phyloP scores from a whole-genome alignment of 2,888 invertebrate genomes.

The Andrena camellia region DNA sequence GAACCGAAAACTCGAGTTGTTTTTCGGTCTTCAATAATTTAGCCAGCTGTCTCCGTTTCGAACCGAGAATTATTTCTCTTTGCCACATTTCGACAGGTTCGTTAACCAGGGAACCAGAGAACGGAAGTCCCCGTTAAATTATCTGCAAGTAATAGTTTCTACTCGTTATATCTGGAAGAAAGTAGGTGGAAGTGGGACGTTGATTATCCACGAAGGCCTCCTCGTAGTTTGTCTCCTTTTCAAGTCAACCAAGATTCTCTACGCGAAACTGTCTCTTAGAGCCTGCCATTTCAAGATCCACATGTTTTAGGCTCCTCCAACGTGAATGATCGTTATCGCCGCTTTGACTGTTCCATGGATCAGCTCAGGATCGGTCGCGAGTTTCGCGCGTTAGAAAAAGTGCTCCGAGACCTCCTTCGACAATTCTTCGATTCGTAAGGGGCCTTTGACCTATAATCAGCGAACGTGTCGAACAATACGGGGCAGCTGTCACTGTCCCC shows the following conservation, averaged over 20 bases:
- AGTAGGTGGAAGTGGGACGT: too few relatives aligned
- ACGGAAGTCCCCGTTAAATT: neutral
- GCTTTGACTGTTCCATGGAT: too few relatives aligned
- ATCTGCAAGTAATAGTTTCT: neutral
- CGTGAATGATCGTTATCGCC: too few relatives aligned
- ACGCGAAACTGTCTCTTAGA: too few relatives aligned
- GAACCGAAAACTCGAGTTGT: constrained; percentile 2
- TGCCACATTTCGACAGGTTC: neutral
- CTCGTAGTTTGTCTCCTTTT: too few relatives aligned
- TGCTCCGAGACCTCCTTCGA: constrained; percentile 38
- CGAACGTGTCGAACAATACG: constrained; percentile 76
- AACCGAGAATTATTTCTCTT: neutral
- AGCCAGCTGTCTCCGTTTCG: neutral
- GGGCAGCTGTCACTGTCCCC: constrained; percentile 78
- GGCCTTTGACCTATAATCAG: constrained; percentile 79
- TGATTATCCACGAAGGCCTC: too few relatives aligned
- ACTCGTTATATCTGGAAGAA: too few relatives aligned
- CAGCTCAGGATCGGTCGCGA: too few relatives aligned
- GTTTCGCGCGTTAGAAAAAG: neutral
- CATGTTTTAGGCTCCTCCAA: too few relatives aligned
- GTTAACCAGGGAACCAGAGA: neutral
- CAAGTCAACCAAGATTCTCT: too few relatives aligned
- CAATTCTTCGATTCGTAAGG: constrained; percentile 69
- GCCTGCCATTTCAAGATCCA: too few relatives aligned
- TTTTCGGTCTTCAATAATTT: constrained; percentile 27